phyloP scores from a whole-genome alignment of 2,113 vertebrate genomes.

The Melospiza melodia region DNA sequence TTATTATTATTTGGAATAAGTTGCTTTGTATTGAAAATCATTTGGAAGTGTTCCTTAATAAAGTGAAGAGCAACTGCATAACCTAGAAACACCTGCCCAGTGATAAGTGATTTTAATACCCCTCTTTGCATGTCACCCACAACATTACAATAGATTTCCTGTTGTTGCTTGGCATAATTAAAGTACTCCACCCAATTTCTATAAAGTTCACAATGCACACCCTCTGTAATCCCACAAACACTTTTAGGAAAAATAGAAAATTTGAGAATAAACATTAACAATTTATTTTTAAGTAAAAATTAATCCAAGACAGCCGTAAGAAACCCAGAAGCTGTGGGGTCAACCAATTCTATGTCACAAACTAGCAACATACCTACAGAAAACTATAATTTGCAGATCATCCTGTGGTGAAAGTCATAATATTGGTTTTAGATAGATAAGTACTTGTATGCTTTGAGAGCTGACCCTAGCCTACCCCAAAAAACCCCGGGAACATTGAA shows the following conservation, averaged over 20 bases:
- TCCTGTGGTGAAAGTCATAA: neutral
- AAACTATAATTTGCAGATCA: neutral
- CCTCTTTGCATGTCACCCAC: neutral
- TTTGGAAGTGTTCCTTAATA: neutral
- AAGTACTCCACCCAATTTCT: neutral
- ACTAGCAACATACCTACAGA: neutral
- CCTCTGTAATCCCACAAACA: neutral
- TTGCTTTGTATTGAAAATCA: neutral
- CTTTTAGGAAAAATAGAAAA: neutral
- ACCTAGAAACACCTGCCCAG: neutral
- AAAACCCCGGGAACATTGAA: accelerated
- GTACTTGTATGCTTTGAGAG: neutral
- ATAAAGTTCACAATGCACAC: neutral
- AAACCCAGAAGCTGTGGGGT: neutral
- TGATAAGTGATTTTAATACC: neutral
- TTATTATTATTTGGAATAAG: neutral
- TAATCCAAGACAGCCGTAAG: neutral
- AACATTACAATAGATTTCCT: neutral
- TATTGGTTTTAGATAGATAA: neutral
- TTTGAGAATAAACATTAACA: neutral
- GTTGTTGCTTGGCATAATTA: neutral
- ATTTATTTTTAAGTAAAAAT: neutral
- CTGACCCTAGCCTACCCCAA: neutral
- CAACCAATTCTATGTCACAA: neutral
- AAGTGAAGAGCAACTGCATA: neutral